Conservation (phyloP, 2,888 invertebrate species). For the Diaprepes abbreviatus region DNA sequence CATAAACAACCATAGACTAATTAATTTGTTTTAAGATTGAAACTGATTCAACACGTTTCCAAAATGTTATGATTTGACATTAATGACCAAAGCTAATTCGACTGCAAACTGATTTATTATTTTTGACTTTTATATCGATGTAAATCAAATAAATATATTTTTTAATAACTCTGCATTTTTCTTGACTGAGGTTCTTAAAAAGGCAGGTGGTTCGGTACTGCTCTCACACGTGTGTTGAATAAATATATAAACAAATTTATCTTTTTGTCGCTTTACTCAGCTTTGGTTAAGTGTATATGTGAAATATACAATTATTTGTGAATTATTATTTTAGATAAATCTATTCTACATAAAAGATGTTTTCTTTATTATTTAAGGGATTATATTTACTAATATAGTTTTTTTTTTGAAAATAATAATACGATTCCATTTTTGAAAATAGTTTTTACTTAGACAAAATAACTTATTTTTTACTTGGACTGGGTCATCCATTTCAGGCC, state of each 20-base stretch:
- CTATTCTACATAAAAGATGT: neutral
- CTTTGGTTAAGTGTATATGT: conserved; percentile 26
- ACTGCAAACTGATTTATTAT: conserved; percentile 8
- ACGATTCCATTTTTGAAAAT: no score
- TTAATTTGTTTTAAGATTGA: neutral
- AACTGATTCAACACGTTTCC: conserved; percentile 9
- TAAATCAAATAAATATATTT: conserved; percentile 13
- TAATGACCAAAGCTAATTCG: conserved; percentile 12
- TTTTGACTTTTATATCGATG: conserved; percentile 16
- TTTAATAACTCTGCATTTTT: neutral
- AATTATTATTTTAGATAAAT: conserved; percentile 3
- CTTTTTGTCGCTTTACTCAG: conserved; percentile 29
- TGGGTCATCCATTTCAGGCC: no score
- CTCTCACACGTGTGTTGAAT: conserved; percentile 25
- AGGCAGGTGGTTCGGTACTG: conserved; percentile 24
- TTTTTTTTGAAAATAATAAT: no score
- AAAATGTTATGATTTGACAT: conserved; percentile 14
- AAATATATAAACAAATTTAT: conserved; percentile 30
- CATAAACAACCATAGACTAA: neutral
- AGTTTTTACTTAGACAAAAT: no score
- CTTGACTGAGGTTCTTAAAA: conserved; percentile 6
- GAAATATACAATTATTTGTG: conserved; percentile 13
- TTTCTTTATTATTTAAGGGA: no score
- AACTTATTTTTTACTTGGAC: no score
- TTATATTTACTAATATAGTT: no score